A percentile compares a stretch with the other conserved stretches of the same genome.
Evolutionary conservation across 2,113 vertebrate genomes (phyloP).

Genomic region (Halichoeres trimaculatus): DNA sequence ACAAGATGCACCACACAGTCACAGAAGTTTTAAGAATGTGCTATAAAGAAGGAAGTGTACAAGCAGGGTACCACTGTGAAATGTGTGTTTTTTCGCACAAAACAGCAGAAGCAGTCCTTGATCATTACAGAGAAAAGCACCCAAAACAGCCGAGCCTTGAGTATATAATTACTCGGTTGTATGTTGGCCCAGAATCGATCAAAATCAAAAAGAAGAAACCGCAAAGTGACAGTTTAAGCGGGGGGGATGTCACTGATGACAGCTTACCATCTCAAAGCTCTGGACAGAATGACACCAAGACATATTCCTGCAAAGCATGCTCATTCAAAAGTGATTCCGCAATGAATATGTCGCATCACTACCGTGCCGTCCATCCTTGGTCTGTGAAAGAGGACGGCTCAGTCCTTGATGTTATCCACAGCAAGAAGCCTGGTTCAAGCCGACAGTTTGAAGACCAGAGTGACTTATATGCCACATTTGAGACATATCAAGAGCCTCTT

Average conservation of each 20-base stretch:
- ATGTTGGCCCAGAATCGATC: not conserved
- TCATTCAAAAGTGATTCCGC: slow-evolving; percentile 87
- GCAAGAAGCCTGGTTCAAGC: slow-evolving; percentile 77
- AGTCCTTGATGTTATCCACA: slow-evolving; percentile 84
- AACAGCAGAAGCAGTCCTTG: slow-evolving; percentile 81
- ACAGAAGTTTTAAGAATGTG: slow-evolving; percentile 85
- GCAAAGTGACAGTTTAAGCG: slow-evolving; percentile 51
- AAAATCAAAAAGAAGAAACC: not conserved
- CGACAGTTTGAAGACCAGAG: slow-evolving; percentile 54
- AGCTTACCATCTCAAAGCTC: slow-evolving; percentile 47
- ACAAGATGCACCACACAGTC: slow-evolving; percentile 81
- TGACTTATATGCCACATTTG: slow-evolving; percentile 51
- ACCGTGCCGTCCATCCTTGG: slow-evolving; percentile 89
- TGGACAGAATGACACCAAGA: slow-evolving; percentile 79
- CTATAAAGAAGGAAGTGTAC: slow-evolving; percentile 85
- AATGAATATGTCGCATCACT: slow-evolving; percentile 87
- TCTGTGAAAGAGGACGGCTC: slow-evolving; percentile 88
- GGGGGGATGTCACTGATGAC: slow-evolving; percentile 76
- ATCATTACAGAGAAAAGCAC: slow-evolving; percentile 89
- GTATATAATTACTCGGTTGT: slow-evolving; percentile 8
- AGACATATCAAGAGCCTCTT: slow-evolving; percentile 69
- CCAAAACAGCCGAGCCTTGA: slow-evolving; percentile 33
- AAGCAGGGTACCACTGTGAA: slow-evolving; percentile 91
- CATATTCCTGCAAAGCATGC: slow-evolving; percentile 87
- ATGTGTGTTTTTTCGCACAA: slow-evolving; percentile 89